Evolutionary conservation across 1,140 invertebrate species (phyloP), one percentile per base, ranked within the genome.

Genomic region (Drosophila takahashii): DNA sequence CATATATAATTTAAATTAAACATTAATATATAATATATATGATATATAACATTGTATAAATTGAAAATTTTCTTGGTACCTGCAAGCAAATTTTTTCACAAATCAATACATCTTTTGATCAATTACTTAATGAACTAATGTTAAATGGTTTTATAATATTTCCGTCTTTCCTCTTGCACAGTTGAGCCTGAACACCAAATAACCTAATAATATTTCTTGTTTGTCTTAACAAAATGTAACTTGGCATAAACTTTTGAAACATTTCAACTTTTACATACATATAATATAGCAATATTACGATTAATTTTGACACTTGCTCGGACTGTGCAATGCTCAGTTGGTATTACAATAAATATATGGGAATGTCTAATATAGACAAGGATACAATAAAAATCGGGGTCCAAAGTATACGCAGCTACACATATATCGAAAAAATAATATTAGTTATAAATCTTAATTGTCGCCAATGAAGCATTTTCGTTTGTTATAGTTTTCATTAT

Each of bases 311-410:
- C 56, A 61, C 64, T 41, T 48, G 34, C 52, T 62, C 60, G 44
- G 61, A 54, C 79, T 70, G 62, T 65, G 79, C 70, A 71, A 71
- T 34, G 54, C 58, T 73, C 32, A 48, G 44, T 70, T 64, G 32
- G 45, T 18, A 58, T 75, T 67, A 60, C 47, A 51, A 81, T 84
- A 83, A 72, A 84, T 71, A 79, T 52, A 75, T 16, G 64, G 53
- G 53, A 54, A 59, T 89, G 84, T 87, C 84, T 87, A 87, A 87
- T 87, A 89, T 87, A 87, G 84, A 87, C 84, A 87, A 87, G 84
- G 67, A 84, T 87, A 77, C 64, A 77, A 77, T 77, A 70, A 87
- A 86, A 81, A 75, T 58, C 50, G 57, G 81, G 78, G 83, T 86
- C 81, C 74, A 87, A 80, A 80, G 72, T 78, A 89, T 83, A 77